Base-by-base conservation (phyloP, 1,140 invertebrate genomes). In the Drepana arcuata region DNA sequence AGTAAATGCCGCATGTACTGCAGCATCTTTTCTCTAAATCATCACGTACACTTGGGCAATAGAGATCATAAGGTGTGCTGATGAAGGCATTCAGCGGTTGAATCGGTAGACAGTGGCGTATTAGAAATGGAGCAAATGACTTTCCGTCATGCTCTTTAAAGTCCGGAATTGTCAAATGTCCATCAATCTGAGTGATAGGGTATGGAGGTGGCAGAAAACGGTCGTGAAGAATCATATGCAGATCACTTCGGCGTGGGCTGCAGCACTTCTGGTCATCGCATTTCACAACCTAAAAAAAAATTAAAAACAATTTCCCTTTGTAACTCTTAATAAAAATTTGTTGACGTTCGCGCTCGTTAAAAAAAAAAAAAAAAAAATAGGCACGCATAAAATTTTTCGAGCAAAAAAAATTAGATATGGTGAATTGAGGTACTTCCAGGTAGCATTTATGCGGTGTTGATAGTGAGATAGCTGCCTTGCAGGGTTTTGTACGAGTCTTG, bases 321-420 rank as follows among this genome's bases (percentile, higher is more conserved):
- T 45, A 45, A 34, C 35, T 39, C 35, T 39, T 39, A 45, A 39
- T 39, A 45, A 39, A 45, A 45, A 45, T 39, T 34, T 45, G 29
- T 38, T 39, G 18, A 36, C 16, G 28, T 36, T 28, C 34, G 34
- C 12, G 34, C 34, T 36, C 24, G 25, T 36, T 36, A 28, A 36
- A 36, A 36, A 36, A 34, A 16, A 2, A 34, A n/a, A n/a, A n/a
- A 33, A 42, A 42, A 42, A 35, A 43, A 31, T 26, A 33, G 34
- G 29, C 26, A 31, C 23, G 36, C 27, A 38, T 18, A 39, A 45
- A 37, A 43, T 14, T 34, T 45, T 38, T n/a, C n/a, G n/a, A n/a
- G n/a, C n/a, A n/a, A n/a, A n/a, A n/a, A n/a, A n/a, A n/a, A n/a
- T n/a, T n/a, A n/a, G n/a, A n/a, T n/a, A n/a, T n/a, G n/a, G n/a